Conservation (phyloP, 2,888 invertebrate genomes). For the Cremastobaeus sp. region DNA sequence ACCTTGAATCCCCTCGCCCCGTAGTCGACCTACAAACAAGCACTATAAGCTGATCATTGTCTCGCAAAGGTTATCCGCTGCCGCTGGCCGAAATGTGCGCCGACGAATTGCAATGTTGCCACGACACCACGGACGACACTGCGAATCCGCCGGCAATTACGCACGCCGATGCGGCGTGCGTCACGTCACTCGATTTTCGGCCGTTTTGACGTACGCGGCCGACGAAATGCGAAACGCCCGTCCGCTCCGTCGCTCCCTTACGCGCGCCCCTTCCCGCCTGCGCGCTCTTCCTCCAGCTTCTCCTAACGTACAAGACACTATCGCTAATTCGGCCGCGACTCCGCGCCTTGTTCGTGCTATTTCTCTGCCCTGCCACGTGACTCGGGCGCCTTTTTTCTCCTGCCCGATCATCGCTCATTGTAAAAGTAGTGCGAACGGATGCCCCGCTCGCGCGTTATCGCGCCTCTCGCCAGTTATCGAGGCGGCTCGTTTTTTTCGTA, state of each 20-base stretch:
- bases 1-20: slow-evolving; percentile 52
- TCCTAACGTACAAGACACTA: slow-evolving; percentile 22
- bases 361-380: slow-evolving; percentile 52
- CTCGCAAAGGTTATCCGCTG: slow-evolving; percentile 40
- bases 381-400: slow-evolving; percentile 40
- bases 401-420: background rate
- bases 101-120: slow-evolving; percentile 46
- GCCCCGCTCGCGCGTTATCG: too few relatives aligned
- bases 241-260: too few relatives aligned
- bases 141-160: slow-evolving; percentile 16
- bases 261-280: slow-evolving; percentile 16
- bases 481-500: background rate
- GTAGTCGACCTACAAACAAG: slow-evolving; percentile 50
- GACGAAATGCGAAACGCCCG: slow-evolving; percentile 36
- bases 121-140: slow-evolving; percentile 15
- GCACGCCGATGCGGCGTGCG: slow-evolving; percentile 26
- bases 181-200: slow-evolving; percentile 49
- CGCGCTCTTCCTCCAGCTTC: background rate
- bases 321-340: slow-evolving; percentile 44
- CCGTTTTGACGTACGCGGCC: slow-evolving; percentile 56
- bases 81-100: slow-evolving; percentile 23
- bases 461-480: too few relatives aligned
- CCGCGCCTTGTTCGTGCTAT: slow-evolving; percentile 31
- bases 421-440: slow-evolving; percentile 2
- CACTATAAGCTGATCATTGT: slow-evolving; percentile 37